Evolutionary conservation across 2,888 invertebrate genomes (phyloP), one percentile per base, ranked within the genome.

Genomic region (Plagiodera versicolora): DNA sequence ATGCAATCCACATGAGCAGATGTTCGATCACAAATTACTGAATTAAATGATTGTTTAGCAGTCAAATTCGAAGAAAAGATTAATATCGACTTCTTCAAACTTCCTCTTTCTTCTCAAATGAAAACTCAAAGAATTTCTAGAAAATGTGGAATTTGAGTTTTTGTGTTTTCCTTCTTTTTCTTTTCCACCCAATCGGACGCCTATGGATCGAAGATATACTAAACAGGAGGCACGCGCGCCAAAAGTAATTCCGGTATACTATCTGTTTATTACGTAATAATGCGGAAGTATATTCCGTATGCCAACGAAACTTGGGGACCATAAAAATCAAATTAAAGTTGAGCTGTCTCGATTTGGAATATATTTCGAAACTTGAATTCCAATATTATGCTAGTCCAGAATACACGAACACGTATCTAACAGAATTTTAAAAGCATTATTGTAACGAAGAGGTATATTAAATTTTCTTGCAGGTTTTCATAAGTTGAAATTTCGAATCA

Each of bases 221-320:
- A 67, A 71, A 69, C 68, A 66, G 67, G 61, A 66, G 58, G 64
- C 16, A 35, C 39, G 32, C 52, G 61, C 67, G 67, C 69, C 56
- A 68, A 65, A 69, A 69, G 69, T 69, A 67, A 69, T 67, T 68
- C 56, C 60, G 58, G 63, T 55, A 63, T 68, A 69, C 60, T 66
- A 65, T 66, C 69, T 67, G 70, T 70, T 71, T 71, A 68, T 66
- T 63, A 66, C 66, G 64, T 66, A 68, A 66, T 68, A 68, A 68
- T 67, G 66, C 55, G 64, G 62, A 65, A 63, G 64, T 67, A 66
- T 65, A 67, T 66, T 61, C 61, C 60, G 39, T 54, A 51, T 53
- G 58, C 49, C 56, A 63, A 58, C 61, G 61, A 52, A 60, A 58
- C 56, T 39, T 51, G 19, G 56, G 66, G 39, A 53, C 63, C 58